Evolutionary conservation across 2,797 vertebrate genomes (phyloP).

Genomic region (Falco peregrinus): DNA sequence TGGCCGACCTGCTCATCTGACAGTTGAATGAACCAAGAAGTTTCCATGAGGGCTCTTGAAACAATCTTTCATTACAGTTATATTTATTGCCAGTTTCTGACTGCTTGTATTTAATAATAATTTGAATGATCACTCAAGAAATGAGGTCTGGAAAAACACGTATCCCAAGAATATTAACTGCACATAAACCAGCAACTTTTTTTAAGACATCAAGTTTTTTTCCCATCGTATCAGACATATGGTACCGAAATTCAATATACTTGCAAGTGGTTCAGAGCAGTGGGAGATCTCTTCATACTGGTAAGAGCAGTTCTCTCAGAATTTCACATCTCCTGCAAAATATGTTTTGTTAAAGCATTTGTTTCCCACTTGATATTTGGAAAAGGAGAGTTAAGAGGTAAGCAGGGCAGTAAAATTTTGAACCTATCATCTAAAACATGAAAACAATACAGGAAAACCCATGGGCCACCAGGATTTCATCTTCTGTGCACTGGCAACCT

Average conservation of each 20-base stretch:
- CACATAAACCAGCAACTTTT: background rate
- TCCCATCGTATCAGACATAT: background rate
- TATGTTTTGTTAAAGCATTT: background rate
- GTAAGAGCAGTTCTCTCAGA: background rate
- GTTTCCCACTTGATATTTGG: background rate
- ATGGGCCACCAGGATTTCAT: background rate
- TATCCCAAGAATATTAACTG: background rate
- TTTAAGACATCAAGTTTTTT: background rate
- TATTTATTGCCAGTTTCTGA: background rate
- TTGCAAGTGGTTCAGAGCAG: background rate
- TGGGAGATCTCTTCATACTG: background rate
- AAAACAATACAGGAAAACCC: slow-evolving; percentile 48
- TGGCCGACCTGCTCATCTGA: background rate
- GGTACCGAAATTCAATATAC: background rate
- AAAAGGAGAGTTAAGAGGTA: slow-evolving; percentile 5
- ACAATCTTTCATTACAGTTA: background rate
- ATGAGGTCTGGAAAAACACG: background rate
- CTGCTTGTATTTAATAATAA: background rate
- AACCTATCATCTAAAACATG: background rate
- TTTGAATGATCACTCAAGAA: background rate
- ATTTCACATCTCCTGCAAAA: background rate
- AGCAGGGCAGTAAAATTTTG: background rate
- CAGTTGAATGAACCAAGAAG: background rate
- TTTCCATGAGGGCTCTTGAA: background rate
- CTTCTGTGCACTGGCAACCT: background rate